A percentile compares a stretch with the other conserved stretches of the same genome.
phyloP scores from a whole-genome alignment of 2,113 vertebrate species.

The Strigops habroptila region DNA sequence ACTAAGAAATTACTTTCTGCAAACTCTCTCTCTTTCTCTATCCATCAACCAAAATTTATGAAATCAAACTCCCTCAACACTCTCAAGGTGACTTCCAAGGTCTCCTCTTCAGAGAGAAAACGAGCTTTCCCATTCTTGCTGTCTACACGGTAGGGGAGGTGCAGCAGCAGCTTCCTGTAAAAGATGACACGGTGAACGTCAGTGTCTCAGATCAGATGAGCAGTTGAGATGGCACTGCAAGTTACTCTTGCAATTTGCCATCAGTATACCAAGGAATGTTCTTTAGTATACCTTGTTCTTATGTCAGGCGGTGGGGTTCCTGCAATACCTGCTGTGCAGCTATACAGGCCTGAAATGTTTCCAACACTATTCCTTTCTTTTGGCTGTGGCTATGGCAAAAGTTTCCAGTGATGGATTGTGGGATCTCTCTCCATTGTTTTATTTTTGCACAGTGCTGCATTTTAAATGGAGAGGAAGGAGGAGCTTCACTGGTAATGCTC shows the following conservation, averaged over 20 bases:
- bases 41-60: constrained; percentile 73
- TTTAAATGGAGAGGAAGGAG: neutral
- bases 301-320: neutral
- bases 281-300: neutral
- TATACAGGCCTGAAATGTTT: neutral
- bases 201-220: neutral
- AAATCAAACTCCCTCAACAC: constrained; percentile 80
- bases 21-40: neutral
- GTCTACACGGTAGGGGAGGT: constrained; percentile 84
- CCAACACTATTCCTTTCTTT: neutral
- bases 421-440: neutral
- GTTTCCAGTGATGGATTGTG: neutral
- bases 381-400: neutral
- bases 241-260: neutral
- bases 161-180: constrained; percentile 86
- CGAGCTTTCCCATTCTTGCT: constrained; percentile 77
- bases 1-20: neutral
- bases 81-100: constrained; percentile 84
- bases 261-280: neutral
- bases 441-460: neutral
- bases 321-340: neutral
- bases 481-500: constrained; percentile 23
- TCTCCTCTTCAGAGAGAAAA: constrained; percentile 78
- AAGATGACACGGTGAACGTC: neutral
- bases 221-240: neutral